Evolutionary conservation across 2,888 invertebrate genomes (phyloP).

Genomic region (Eupithecia inturbata): DNA sequence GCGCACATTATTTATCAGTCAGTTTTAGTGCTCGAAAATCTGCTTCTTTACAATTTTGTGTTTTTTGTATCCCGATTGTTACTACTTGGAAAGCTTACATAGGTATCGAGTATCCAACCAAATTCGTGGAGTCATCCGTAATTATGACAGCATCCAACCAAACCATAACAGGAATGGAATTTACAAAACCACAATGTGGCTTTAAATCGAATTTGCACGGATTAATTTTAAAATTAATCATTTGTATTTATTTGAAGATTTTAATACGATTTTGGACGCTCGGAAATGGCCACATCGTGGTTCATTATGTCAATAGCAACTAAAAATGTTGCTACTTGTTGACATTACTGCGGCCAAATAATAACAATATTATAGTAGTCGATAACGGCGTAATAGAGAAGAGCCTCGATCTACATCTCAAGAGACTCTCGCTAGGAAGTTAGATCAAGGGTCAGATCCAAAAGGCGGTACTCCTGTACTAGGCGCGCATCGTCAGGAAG

Average conservation of each 20-base stretch:
- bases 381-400: no score
- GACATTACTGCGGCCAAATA: background rate
- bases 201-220: background rate
- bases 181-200: slow-evolving; percentile 8
- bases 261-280: background rate
- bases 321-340: background rate
- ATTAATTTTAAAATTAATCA: background rate
- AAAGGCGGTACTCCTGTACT: no score
- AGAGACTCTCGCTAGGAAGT: no score
- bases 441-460: no score
- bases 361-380: no score
- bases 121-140: background rate
- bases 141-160: background rate
- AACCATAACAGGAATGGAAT: background rate
- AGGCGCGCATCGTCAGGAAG: no score
- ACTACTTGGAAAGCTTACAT: background rate
- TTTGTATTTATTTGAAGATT: background rate
- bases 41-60: background rate
- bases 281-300: background rate
- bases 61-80: background rate
- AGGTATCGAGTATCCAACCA: no score
- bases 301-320: background rate
- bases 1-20: background rate
- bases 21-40: background rate
- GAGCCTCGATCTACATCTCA: no score